Evolutionary conservation across 2,113 vertebrate species (phyloP).

Genomic region (Caretta caretta): DNA sequence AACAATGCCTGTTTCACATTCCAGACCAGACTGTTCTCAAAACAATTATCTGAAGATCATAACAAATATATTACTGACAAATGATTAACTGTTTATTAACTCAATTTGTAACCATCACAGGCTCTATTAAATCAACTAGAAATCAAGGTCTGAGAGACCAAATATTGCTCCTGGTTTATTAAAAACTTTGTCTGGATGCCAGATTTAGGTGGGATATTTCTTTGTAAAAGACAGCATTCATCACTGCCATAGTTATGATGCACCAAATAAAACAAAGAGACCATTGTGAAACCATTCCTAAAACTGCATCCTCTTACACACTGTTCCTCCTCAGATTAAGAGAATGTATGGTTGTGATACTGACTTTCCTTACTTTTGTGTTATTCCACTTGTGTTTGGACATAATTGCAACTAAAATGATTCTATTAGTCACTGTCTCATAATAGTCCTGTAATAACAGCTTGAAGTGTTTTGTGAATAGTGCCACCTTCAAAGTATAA

Average conservation of each 20-base stretch:
- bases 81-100: slow-evolving; percentile 44
- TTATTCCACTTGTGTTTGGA: background rate
- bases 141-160: background rate
- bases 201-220: background rate
- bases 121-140: slow-evolving; percentile 9
- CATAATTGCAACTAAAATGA: slow-evolving; percentile 33
- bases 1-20: slow-evolving; percentile 21
- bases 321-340: background rate
- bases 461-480: slow-evolving; percentile 6
- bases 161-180: background rate
- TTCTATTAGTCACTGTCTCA: slow-evolving; percentile 1
- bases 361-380: background rate
- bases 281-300: background rate
- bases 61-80: slow-evolving; percentile 29
- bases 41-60: slow-evolving; percentile 39
- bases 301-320: background rate
- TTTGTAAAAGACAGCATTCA: background rate
- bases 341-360: background rate
- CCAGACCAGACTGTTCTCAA: slow-evolving; percentile 32
- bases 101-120: background rate
- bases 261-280: background rate
- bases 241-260: background rate
- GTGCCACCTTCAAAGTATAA: background rate
- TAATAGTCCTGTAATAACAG: background rate
- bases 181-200: background rate